Evolutionary conservation across 2,888 invertebrate genomes (phyloP).

Genomic region (Catocala fraxini): DNA sequence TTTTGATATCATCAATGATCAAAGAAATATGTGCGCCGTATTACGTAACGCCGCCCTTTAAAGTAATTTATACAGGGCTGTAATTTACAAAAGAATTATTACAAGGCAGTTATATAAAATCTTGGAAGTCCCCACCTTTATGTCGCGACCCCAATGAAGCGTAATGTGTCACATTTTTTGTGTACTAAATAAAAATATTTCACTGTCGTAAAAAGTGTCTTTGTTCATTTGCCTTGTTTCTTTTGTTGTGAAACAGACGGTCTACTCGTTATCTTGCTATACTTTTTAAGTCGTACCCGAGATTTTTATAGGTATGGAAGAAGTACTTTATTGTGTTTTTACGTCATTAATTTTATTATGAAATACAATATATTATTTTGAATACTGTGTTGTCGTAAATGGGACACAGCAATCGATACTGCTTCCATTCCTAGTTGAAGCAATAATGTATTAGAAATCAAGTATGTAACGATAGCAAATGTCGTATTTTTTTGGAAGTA

Average conservation of each 20-base stretch:
- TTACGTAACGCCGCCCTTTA: constrained; percentile 36
- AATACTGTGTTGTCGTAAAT: neutral
- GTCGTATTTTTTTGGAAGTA: too few species aligned
- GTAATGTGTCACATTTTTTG: constrained; percentile 61
- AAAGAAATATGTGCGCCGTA: constrained; percentile 31
- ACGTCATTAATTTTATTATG: constrained; percentile 10
- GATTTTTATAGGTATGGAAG: constrained; percentile 19
- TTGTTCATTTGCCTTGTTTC: constrained; percentile 51
- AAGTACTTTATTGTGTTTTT: constrained; percentile 14
- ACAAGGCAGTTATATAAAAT: constrained; percentile 44
- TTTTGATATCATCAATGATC: constrained; percentile 18
- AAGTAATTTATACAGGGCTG: constrained; percentile 45
- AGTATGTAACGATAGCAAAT: too few species aligned
- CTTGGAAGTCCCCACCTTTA: constrained; percentile 41
- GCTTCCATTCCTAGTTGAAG: too few species aligned
- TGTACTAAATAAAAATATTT: constrained; percentile 59
- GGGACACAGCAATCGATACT: neutral
- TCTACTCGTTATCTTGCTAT: constrained; percentile 42
- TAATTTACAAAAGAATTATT: constrained; percentile 52
- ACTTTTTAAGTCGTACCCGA: constrained; percentile 36
- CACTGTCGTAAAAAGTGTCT: constrained; percentile 53
- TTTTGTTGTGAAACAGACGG: constrained; percentile 51
- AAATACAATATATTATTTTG: constrained; percentile 10
- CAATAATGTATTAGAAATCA: too few species aligned
- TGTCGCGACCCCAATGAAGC: constrained; percentile 48